Evolutionary conservation across 1,140 invertebrate genomes (phyloP), one percentile per base, ranked within the genome.

Genomic region (Drosophila truncata): DNA sequence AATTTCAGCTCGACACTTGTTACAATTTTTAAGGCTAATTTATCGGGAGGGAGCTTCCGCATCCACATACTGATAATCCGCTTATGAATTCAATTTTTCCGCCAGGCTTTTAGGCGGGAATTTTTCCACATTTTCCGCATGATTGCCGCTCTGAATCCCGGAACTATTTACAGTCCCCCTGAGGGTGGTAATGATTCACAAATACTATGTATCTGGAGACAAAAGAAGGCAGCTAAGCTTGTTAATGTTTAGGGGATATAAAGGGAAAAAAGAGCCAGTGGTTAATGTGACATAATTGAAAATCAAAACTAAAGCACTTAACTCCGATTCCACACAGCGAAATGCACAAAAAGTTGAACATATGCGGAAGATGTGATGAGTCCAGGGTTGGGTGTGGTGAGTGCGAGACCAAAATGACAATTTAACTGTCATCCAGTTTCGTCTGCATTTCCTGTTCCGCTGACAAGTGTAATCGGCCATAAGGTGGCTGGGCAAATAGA

Each of bases 201-300:
- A 79, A 90, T 82, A 29, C 27, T 29, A 52, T 16, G 50, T n/a
- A 23, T 39, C 49, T 23, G 49, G 44, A 72, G 69, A 79, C 82
- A 83, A 79, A 47, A 49, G 64, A 29, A 35, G 41, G 62, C 39
- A 55, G 63, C 60, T 90, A 90, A 88, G 85, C 80, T 69, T 60
- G 66, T 86, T 86, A 86, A 85, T 69, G 81, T 70, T 66, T 50
- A 25, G 63, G 39, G 41, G 61, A 16, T 39, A 49, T 25, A 18
- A 14, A 31, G 35, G 10, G 39, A 25, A 31, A 35, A 50, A 54
- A 60, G 62, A 35, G 50, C 49, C 35, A 67, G 42, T 69, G 62
- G 82, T 65, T 91, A 91, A 91, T 91, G 88, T 91, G 88, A 91
- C 88, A 91, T 91, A 91, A 91, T 91, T 91, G 88, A 91, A 91